A percentile compares a stretch with the other conserved stretches of the same genome.
These are phyloP conservation scores for Melanostoma mellinum DNA, from an alignment of 2,888 invertebrate genomes.

Conservation along the genomic window DNA sequence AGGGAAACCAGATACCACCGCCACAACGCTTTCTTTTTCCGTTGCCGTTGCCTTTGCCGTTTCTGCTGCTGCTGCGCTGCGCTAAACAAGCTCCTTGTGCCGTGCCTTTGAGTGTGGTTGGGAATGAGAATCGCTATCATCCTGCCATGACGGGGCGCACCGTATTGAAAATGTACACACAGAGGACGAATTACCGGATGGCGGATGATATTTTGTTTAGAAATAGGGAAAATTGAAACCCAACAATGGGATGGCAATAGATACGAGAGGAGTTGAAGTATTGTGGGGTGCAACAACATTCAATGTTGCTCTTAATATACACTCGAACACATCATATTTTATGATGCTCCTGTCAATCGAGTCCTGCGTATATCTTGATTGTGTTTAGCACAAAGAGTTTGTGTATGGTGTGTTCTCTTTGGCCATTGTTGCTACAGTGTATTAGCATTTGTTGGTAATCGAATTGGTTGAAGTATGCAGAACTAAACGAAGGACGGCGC, in stretches of 20 bases:
- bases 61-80: conserved; percentile 36
- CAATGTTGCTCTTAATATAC: conserved; percentile 14
- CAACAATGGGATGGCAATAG: conserved; percentile 55
- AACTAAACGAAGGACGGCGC: conserved; percentile 40
- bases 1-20: conserved; percentile 61
- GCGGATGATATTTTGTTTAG: conserved; percentile 68
- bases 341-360: conserved; percentile 51
- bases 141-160: conserved; percentile 24
- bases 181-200: conserved; percentile 63
- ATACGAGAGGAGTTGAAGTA: conserved; percentile 12
- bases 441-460: conserved; percentile 53
- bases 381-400: conserved; percentile 45
- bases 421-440: conserved; percentile 22
- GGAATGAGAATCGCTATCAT: conserved; percentile 55
- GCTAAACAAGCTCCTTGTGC: conserved; percentile 52
- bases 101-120: conserved; percentile 16
- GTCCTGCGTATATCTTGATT: conserved; percentile 57
- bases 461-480: conserved; percentile 65
- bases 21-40: conserved; percentile 20
- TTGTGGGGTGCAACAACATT: conserved; percentile 50
- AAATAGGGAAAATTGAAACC: conserved; percentile 41
- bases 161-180: conserved; percentile 50
- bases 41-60: conserved; percentile 1
- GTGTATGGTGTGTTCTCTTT: conserved; percentile 37
- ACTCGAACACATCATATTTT: conserved; percentile 60